A percentile compares a stretch with the other conserved stretches of the same genome.
These are phyloP conservation scores for Heteropelma amictum DNA, from an alignment of 2,888 invertebrate genomes.

Conservation along the genomic window DNA sequence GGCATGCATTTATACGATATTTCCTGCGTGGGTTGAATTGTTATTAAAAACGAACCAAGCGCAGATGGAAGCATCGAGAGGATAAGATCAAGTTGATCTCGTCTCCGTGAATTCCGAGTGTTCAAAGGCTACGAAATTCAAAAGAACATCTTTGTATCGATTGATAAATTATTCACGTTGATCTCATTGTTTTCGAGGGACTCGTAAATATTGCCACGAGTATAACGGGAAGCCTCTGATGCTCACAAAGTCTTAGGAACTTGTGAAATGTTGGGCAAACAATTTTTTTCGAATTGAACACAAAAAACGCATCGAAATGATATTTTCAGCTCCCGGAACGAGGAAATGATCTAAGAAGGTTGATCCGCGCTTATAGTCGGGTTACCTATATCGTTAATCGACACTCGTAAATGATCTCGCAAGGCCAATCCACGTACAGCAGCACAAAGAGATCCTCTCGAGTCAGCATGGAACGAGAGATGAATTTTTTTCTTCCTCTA, in stretches of 20 bases:
- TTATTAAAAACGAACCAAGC: not conserved
- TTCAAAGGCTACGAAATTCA: not conserved
- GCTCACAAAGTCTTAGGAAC: too few species aligned
- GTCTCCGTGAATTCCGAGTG: not conserved
- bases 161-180: not conserved
- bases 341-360: slow-evolving; percentile 58
- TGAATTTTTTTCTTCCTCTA: not conserved
- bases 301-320: too few species aligned
- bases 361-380: not conserved
- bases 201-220: too few species aligned
- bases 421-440: too few species aligned
- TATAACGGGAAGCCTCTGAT: too few species aligned
- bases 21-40: slow-evolving; percentile 30
- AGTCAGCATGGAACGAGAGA: not conserved
- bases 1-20: slow-evolving; percentile 10
- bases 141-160: not conserved
- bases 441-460: too few species aligned
- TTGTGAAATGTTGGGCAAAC: too few species aligned
- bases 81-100: slow-evolving; percentile 22
- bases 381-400: slow-evolving; percentile 1
- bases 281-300: too few species aligned
- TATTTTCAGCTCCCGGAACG: slow-evolving; percentile 69
- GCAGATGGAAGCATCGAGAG: not conserved
- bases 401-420: not conserved
- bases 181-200: too few species aligned